These are phyloP conservation scores for Struthio camelus DNA, from an alignment of 2,113 vertebrate species.

Conservation along the genomic window DNA sequence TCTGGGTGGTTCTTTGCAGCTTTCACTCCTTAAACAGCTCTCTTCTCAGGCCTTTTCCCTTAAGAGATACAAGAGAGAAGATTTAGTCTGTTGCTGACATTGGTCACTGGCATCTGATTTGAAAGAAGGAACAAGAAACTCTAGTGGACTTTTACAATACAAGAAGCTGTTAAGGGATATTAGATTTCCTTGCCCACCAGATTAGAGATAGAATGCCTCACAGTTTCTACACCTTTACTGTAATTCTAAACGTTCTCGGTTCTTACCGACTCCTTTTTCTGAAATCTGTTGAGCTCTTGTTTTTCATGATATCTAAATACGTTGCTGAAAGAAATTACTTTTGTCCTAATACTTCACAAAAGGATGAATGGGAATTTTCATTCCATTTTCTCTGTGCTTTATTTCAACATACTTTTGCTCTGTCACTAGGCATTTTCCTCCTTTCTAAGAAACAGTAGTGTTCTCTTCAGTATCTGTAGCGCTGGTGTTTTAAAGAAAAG, in stretches of 20 bases:
- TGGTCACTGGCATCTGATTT: not conserved
- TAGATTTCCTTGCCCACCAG: not conserved
- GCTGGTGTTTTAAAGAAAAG: not conserved
- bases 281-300: not conserved
- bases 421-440: not conserved
- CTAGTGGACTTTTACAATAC: not conserved
- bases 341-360: not conserved
- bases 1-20: not conserved
- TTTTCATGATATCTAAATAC: not conserved
- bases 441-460: not conserved
- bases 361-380: not conserved
- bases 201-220: fast-evolving
- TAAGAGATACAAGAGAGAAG: not conserved
- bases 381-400: not conserved
- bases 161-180: not conserved
- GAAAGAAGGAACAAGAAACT: not conserved
- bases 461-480: not conserved
- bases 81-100: not conserved
- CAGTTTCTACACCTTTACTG: not conserved
- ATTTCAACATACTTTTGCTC: not conserved
- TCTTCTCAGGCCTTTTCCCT: not conserved
- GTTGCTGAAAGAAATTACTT: not conserved
- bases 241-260: not conserved
- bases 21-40: not conserved
- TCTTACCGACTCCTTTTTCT: not conserved